phyloP scores from a whole-genome alignment of 2,888 invertebrate genomes.

The Epirrhoe alternata region DNA sequence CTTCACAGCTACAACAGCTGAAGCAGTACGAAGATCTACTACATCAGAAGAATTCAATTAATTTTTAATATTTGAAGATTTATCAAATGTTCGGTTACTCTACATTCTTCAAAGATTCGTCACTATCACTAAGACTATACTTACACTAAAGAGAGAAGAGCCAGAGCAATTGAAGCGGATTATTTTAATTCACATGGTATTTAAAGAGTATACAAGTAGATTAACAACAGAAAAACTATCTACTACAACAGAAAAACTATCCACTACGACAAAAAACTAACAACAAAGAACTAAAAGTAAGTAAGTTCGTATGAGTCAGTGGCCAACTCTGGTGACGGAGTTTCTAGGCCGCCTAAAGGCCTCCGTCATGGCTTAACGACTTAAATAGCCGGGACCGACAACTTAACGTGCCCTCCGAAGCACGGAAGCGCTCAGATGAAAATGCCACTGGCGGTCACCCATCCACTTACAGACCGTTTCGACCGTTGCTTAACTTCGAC shows the following conservation, averaged over 20 bases:
- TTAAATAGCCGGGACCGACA: too few species aligned
- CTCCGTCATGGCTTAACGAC: too few species aligned
- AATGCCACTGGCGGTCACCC: too few species aligned
- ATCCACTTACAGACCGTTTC: too few species aligned
- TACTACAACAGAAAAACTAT: background rate
- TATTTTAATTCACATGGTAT: background rate
- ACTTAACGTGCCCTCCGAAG: too few species aligned
- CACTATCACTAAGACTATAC: background rate
- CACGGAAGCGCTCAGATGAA: too few species aligned
- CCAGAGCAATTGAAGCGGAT: background rate
- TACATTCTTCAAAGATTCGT: background rate
- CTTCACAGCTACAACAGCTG: too few species aligned
- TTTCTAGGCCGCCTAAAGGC: too few species aligned
- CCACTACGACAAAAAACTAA: background rate
- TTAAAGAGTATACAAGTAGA: background rate
- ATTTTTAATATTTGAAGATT: background rate
- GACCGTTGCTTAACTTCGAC: too few species aligned
- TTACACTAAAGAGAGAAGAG: background rate
- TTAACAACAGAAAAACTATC: background rate
- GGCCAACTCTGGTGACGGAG: too few species aligned
- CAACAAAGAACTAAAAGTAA: too few species aligned
- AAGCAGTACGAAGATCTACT: background rate
- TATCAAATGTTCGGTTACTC: background rate
- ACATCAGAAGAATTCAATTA: background rate
- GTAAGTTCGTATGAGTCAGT: too few species aligned